Evolutionary conservation across 2,888 invertebrate genomes (phyloP).

Genomic region (Tetragonisca angustula): DNA sequence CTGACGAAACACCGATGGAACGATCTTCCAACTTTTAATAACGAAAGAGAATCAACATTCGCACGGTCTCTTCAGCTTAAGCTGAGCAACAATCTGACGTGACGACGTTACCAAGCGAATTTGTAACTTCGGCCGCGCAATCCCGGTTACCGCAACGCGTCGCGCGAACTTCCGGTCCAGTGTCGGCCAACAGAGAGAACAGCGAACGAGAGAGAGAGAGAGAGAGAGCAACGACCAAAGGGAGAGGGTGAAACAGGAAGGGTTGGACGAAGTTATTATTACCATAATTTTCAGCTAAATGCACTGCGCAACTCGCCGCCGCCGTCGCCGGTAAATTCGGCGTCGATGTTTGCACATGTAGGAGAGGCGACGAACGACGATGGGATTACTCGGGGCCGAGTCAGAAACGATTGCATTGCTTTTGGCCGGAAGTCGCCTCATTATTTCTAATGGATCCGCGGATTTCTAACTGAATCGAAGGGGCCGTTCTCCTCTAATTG

Average conservation of each 20-base stretch:
- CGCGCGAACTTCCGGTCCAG: slow-evolving; percentile 56
- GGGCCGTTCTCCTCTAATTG: slow-evolving; percentile 36
- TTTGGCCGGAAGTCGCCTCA: slow-evolving; percentile 59
- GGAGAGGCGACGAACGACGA: slow-evolving; percentile 29
- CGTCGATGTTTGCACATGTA: slow-evolving; percentile 70
- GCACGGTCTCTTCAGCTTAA: slow-evolving; percentile 45
- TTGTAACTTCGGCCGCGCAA: slow-evolving; percentile 68
- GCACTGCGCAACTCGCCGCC: slow-evolving; percentile 69
- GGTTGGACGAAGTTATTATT: slow-evolving; percentile 73
- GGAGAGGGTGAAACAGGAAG: slow-evolving; percentile 50
- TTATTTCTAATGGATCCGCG: slow-evolving; percentile 68
- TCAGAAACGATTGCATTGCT: slow-evolving; percentile 60
- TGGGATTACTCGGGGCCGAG: slow-evolving; percentile 50
- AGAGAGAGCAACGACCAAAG: neutral
- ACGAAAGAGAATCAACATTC: neutral
- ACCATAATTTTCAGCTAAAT: slow-evolving; percentile 78
- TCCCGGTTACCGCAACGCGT: slow-evolving; percentile 42
- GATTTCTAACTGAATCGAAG: slow-evolving; percentile 42
- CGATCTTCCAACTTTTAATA: neutral
- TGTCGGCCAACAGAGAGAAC: slow-evolving; percentile 34
- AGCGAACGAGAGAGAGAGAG: neutral
- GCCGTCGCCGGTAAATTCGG: slow-evolving; percentile 53
- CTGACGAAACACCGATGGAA: neutral
- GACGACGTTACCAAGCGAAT: slow-evolving; percentile 74
- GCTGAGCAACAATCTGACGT: slow-evolving; percentile 67